Conservation (phyloP, 1,140 invertebrate species). For the Aphaenogaster ashmeadi region DNA sequence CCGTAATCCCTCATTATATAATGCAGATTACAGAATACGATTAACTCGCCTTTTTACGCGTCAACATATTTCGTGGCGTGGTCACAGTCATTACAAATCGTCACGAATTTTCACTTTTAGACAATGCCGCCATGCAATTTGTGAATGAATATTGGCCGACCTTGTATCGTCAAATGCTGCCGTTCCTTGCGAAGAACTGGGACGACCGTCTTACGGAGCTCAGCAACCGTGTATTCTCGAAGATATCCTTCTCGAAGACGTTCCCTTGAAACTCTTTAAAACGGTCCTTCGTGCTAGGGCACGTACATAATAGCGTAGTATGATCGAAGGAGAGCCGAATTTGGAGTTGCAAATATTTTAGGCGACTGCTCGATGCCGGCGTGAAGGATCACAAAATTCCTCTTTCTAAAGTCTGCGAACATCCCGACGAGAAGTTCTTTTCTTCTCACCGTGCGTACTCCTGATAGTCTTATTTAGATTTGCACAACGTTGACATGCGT, state of each 20-base stretch:
- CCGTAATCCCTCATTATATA: slow-evolving; percentile 9
- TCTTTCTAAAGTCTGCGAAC: not conserved
- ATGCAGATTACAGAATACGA: not conserved
- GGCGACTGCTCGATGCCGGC: not conserved
- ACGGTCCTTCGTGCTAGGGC: not conserved
- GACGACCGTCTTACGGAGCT: slow-evolving; percentile 81
- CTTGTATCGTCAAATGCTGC: slow-evolving; percentile 87
- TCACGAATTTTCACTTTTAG: slow-evolving; percentile 78
- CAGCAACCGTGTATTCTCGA: slow-evolving; percentile 81
- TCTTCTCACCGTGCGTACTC: not conserved
- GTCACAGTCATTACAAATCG: not conserved
- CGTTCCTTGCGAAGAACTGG: slow-evolving; percentile 87
- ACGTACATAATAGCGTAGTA: slow-evolving; percentile 18
- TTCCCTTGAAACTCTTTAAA: slow-evolving; percentile 80
- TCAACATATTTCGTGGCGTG: not conserved
- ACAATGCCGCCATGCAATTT: slow-evolving; percentile 86
- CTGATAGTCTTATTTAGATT: slow-evolving; percentile 45
- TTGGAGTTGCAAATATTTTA: slow-evolving; percentile 10
- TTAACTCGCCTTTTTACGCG: not conserved
- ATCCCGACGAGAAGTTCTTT: slow-evolving; percentile 24
- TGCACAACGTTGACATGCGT: slow-evolving; percentile 38
- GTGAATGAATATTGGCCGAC: slow-evolving; percentile 89
- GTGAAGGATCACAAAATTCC: not conserved
- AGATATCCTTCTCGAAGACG: slow-evolving; percentile 81
- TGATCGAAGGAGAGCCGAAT: not conserved